These are phyloP conservation scores for Tinea trinotella DNA, from an alignment of 2,888 invertebrate genomes.

Conservation along the genomic window DNA sequence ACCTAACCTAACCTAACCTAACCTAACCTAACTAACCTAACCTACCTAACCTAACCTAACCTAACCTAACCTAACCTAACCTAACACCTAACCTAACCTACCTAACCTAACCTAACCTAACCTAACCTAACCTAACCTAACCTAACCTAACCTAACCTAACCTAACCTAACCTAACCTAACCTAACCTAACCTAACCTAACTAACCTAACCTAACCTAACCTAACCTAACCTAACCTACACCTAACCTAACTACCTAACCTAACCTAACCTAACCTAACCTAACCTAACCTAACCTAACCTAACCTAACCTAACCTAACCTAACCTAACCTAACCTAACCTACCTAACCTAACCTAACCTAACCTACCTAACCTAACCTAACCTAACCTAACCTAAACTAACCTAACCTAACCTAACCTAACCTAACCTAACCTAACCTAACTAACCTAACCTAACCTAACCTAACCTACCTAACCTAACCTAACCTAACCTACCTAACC, in stretches of 20 bases:
- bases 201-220: constrained; percentile 19
- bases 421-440: constrained; percentile 29
- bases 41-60: too few relatives aligned
- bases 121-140: constrained; percentile 21
- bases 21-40: constrained; percentile 22
- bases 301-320: constrained; percentile 25
- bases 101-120: constrained; percentile 23
- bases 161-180: constrained; percentile 23
- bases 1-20: constrained; percentile 19
- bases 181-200: constrained; percentile 12
- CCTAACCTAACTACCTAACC: constrained; percentile 24
- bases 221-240: too few relatives aligned
- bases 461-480: too few relatives aligned
- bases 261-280: constrained; percentile 26
- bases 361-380: too few relatives aligned
- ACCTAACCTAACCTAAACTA: too few relatives aligned
- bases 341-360: too few relatives aligned
- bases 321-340: too few relatives aligned
- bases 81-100: too few relatives aligned
- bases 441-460: constrained; percentile 29
- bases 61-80: too few relatives aligned
- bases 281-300: constrained; percentile 30
- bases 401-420: constrained; percentile 30
- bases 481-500: too few relatives aligned
- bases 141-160: constrained; percentile 23